These are phyloP conservation scores for Coptotermes formosanus DNA, from an alignment of 1,140 invertebrate species.

Conservation along the genomic window DNA sequence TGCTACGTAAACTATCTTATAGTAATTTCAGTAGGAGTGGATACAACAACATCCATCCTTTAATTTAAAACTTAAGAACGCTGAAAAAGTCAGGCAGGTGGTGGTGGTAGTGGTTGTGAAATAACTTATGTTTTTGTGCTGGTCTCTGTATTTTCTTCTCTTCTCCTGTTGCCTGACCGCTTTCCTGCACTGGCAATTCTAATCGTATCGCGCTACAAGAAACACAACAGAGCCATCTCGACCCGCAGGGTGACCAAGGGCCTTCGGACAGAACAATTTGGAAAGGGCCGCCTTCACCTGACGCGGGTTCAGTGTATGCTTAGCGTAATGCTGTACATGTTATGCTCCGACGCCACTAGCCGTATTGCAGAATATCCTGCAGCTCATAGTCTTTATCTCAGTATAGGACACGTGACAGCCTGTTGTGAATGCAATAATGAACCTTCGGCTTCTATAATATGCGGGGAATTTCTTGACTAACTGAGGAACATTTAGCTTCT, in stretches of 20 bases:
- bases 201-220: background rate
- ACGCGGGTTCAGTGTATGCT: background rate
- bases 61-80: background rate
- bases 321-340: background rate
- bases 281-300: background rate
- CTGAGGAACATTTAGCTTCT: too few relatives aligned
- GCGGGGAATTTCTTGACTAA: too few relatives aligned
- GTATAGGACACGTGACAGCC: too few relatives aligned
- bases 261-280: background rate
- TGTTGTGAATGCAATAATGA: too few relatives aligned
- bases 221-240: background rate
- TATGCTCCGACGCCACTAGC: background rate
- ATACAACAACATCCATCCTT: background rate
- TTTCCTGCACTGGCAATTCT: constrained; percentile 6
- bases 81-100: background rate
- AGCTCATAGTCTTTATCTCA: too few relatives aligned
- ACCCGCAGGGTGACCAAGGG: background rate
- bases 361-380: background rate
- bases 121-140: background rate
- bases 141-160: background rate
- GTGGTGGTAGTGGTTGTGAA: background rate
- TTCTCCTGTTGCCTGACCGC: background rate
- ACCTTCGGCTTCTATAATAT: too few relatives aligned
- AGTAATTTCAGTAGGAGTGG: too few relatives aligned
- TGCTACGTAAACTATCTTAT: too few relatives aligned